Percentiles rank a stretch among this genome's conserved stretches.
phyloP scores from a whole-genome alignment of 2,888 invertebrate genomes.

The Rhabditoides inermis region DNA sequence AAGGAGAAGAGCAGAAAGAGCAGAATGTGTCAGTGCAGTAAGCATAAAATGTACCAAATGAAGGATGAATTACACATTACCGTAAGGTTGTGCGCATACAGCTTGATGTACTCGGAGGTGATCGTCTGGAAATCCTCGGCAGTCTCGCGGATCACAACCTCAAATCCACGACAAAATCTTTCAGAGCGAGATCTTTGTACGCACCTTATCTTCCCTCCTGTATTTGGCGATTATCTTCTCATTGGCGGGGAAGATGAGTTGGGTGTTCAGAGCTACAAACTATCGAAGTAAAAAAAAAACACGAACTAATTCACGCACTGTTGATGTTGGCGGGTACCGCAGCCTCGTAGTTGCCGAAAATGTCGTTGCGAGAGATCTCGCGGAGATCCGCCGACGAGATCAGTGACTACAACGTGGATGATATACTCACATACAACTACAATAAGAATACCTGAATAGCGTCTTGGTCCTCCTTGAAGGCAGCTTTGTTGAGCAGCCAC shows the following conservation, averaged over 20 bases:
- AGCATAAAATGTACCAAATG: too few species aligned
- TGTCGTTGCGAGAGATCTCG: constrained; percentile 37
- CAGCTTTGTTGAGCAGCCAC: constrained; percentile 36
- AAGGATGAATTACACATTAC: too few species aligned
- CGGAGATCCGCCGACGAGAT: constrained; percentile 15
- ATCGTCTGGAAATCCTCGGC: constrained; percentile 70
- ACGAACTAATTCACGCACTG: constrained; percentile 12
- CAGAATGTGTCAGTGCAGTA: too few species aligned
- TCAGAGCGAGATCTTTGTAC: too few species aligned
- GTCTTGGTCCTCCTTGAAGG: constrained; percentile 35
- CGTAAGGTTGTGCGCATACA: constrained; percentile 52
- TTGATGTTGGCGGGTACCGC: constrained; percentile 20
- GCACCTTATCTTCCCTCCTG: constrained; percentile 65
- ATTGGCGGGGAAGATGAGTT: constrained; percentile 84
- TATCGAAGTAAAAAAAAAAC: neutral
- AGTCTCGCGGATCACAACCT: constrained; percentile 77
- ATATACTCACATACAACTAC: neutral
- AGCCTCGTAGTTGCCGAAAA: constrained; percentile 39
- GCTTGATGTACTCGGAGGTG: constrained; percentile 69
- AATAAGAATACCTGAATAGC: constrained; percentile 1
- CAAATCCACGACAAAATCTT: too few species aligned
- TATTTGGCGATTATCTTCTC: constrained; percentile 83
- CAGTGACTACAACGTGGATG: constrained; percentile 2
- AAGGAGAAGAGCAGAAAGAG: too few species aligned
- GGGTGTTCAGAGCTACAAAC: constrained; percentile 71